These are phyloP conservation scores for Drosophila sp. DNA, from an alignment of 1,140 invertebrate species.

Conservation along the genomic window DNA sequence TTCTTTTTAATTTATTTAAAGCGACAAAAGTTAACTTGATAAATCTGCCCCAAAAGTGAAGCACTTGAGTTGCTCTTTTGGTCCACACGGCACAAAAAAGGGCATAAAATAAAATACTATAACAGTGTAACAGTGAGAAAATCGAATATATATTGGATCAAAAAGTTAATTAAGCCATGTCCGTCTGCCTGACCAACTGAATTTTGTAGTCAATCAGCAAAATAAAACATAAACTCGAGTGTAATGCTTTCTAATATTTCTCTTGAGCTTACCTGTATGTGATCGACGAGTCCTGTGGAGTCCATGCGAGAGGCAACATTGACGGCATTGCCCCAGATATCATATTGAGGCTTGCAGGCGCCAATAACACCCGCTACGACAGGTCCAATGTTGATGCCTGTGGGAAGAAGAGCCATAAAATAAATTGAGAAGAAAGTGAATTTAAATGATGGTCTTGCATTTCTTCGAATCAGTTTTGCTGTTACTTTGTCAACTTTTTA, in stretches of 20 bases:
- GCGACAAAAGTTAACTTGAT: constrained; percentile 15
- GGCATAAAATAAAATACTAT: no score
- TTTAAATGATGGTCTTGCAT: no score
- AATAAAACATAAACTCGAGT: no score
- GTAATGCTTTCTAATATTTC: not conserved
- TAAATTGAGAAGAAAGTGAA: no score
- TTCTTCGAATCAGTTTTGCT: no score
- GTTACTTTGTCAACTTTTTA: no score
- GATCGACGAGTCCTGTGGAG: constrained; percentile 92
- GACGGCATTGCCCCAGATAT: constrained; percentile 96
- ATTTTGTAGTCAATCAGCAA: no score
- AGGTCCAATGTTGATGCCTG: constrained; percentile 96
- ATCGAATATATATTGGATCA: no score
- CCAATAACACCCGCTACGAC: constrained; percentile 98
- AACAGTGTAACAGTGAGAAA: no score
- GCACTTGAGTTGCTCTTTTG: constrained; percentile 42
- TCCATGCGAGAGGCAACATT: constrained; percentile 97
- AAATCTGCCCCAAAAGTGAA: constrained; percentile 32
- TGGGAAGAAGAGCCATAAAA: not conserved
- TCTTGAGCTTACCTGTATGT: constrained; percentile 89
- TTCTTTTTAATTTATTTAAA: constrained; percentile 39
- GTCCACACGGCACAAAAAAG: constrained; percentile 24
- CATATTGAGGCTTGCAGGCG: constrained; percentile 95
- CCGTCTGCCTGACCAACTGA: no score
- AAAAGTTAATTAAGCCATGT: no score